Base-by-base conservation (phyloP, 1,140 invertebrate species). In the Vanessa atalanta region DNA sequence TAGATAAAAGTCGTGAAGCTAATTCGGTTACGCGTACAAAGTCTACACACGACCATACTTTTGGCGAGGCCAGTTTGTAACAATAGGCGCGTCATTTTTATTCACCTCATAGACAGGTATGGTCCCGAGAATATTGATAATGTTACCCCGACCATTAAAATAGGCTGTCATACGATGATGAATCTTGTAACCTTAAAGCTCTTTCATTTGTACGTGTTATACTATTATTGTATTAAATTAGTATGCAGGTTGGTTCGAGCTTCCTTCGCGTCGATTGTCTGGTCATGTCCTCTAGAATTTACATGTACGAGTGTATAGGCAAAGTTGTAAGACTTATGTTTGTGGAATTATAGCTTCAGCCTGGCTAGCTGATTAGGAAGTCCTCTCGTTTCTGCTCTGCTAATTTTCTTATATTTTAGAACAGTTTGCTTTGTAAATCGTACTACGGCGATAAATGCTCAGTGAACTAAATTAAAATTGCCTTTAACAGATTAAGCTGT, bases 31-130 rank as follows among this genome's bases (percentile, higher is more conserved):
- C 64, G 73, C 48, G 68, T 48, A 72, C 79, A 69, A 76, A 76
- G 60, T 64, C 31, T 71, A 63, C 76, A 74, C 78, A 68, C 55
- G 76, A 71, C 83, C 79, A 87, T 86, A 86, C 65, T 83, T 89
- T 88, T 88, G 83, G 84, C 88, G 83, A 85, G 79, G 83, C 77
- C 77, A 73, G 76, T 79, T 82, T 83, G 57, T 61, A 70, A 87
- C 89, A 89, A 89, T 91, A 70, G 77, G 55, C 60, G 65, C 78
- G 73, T 88, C 80, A 86, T 90, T 90, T 79, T 83, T 84, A 89
- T 90, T 86, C 86, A 75, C 73, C 78, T 77, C 82, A 83, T 84
- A 79, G 76, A 70, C 70, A 68, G 64, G 75, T 69, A 66, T 71
- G 77, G 73, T 81, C 79, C 74, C 69, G 60, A 76, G 89, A 88